A percentile compares a stretch with the other conserved stretches of the same genome.
Evolutionary conservation across 2,113 vertebrate species (phyloP).

Genomic region (Anarhynchus alexandrinus): DNA sequence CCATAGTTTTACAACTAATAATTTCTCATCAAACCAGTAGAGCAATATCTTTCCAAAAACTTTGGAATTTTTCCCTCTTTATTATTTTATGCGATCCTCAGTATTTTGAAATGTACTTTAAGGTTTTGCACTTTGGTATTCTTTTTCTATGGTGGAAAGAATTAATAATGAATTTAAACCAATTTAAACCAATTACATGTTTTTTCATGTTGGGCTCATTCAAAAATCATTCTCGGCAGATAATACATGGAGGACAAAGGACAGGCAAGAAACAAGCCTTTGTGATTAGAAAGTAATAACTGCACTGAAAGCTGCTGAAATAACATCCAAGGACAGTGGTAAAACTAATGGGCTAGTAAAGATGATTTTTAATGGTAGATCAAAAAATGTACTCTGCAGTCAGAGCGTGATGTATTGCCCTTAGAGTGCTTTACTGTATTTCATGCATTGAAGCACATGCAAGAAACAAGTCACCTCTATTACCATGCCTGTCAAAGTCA

Average conservation of each 20-base stretch:
- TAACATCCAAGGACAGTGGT: too few relatives aligned
- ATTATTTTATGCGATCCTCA: background rate
- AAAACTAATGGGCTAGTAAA: background rate
- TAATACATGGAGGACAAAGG: background rate
- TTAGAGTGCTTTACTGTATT: background rate
- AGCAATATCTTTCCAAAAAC: background rate
- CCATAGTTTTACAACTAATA: too few relatives aligned
- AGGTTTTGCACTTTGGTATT: background rate
- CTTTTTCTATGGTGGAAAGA: background rate
- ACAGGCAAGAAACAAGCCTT: background rate
- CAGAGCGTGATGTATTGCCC: background rate
- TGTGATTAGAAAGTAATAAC: background rate
- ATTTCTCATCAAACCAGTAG: background rate
- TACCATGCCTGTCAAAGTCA: background rate
- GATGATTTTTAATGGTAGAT: background rate
- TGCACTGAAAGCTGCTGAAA: background rate
- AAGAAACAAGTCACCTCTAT: background rate
- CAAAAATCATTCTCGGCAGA: background rate
- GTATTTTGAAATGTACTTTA: background rate
- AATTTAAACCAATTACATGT: background rate
- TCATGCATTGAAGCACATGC: background rate
- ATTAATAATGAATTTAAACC: background rate
- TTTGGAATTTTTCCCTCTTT: fast-evolving
- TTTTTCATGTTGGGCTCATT: background rate
- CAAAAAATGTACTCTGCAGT: too few relatives aligned